Conservation (phyloP, 2,888 invertebrate genomes). For the Tenthredo livida region DNA sequence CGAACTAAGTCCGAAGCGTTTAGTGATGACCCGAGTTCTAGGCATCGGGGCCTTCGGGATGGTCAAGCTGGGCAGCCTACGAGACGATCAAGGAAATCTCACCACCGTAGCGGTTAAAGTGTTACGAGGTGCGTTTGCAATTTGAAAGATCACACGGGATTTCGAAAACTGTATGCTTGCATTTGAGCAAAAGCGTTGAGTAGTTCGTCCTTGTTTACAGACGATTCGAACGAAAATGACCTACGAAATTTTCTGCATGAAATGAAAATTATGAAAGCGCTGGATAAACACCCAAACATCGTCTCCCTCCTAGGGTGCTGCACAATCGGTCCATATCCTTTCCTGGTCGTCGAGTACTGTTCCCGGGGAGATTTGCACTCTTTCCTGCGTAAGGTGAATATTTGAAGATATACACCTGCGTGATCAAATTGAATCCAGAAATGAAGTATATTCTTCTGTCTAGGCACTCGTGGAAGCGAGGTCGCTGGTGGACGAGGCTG, state of each 20-base stretch:
- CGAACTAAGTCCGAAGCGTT: constrained; percentile 79
- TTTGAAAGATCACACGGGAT: background rate
- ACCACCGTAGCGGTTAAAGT: constrained; percentile 90
- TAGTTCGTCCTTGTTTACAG: constrained; percentile 77
- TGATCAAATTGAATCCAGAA: background rate
- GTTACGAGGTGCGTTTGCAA: constrained; percentile 84
- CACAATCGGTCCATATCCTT: constrained; percentile 79
- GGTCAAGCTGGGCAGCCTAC: constrained; percentile 85
- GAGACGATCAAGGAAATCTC: constrained; percentile 74
- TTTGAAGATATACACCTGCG: background rate
- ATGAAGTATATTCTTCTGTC: background rate
- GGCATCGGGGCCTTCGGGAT: constrained; percentile 94
- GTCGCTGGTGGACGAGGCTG: background rate
- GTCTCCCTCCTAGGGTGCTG: constrained; percentile 92
- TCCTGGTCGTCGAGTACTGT: constrained; percentile 92
- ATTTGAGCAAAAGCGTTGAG: background rate
- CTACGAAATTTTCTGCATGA: constrained; percentile 89
- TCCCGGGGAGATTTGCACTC: constrained; percentile 89
- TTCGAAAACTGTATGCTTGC: background rate
- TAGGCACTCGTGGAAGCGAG: background rate
- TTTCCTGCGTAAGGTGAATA: constrained; percentile 81
- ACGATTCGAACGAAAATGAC: constrained; percentile 86
- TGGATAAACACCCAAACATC: constrained; percentile 90
- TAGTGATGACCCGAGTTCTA: constrained; percentile 86
- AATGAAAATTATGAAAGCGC: constrained; percentile 92